Evolutionary conservation across 92 coral and sea anemone genomes (phyloP).

Genomic region (Pocillopora meandrina): DNA sequence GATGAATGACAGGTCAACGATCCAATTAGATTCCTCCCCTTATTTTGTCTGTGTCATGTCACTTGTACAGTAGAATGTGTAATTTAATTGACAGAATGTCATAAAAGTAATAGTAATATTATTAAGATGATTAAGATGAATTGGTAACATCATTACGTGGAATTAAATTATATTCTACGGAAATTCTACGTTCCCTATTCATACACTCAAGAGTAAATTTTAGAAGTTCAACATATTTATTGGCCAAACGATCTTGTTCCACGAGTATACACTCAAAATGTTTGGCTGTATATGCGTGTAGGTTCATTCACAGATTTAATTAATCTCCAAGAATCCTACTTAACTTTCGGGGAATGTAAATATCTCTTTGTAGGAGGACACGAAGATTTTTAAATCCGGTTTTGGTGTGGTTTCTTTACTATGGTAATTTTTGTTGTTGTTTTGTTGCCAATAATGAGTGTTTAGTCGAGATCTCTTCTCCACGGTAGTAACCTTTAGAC

Average conservation of each 20-base stretch:
- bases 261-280: not conserved
- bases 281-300: slow-evolving; percentile 1
- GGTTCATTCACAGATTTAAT: not conserved
- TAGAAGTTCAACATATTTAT: slow-evolving; percentile 4
- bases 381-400: not conserved
- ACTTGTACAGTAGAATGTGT: not conserved
- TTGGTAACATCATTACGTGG: not conserved
- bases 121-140: not conserved
- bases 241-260: not conserved
- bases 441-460: no score
- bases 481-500: no score
- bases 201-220: not conserved
- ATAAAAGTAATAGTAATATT: not conserved
- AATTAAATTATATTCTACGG: no score
- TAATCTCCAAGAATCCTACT: not conserved
- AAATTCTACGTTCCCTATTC: not conserved
- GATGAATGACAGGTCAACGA: not conserved
- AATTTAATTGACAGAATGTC: not conserved
- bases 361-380: not conserved
- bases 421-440: no score
- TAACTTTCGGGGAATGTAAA: not conserved
- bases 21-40: not conserved
- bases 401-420: no score
- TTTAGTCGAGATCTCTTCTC: no score
- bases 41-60: not conserved